A percentile compares a stretch with the other conserved stretches of the same genome.
phyloP scores from a whole-genome alignment of 2,797 vertebrate species.

The Acomys russatus region DNA sequence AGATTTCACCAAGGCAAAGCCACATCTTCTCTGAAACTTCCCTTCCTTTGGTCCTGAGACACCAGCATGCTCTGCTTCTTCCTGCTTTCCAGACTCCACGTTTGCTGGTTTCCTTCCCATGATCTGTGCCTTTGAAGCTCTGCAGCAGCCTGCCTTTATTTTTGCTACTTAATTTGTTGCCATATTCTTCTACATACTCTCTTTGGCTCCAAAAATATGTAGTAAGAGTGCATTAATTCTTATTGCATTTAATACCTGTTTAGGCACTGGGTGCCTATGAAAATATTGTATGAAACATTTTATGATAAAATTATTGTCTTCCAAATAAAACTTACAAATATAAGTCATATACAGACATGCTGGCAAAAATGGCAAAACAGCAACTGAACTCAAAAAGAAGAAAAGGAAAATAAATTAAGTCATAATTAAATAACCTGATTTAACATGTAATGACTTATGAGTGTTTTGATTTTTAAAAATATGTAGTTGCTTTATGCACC shows the following conservation, averaged over 20 bases:
- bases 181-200: neutral
- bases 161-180: neutral
- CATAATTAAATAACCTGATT: neutral
- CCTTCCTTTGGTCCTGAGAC: neutral
- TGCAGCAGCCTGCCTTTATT: neutral
- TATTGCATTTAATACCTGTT: neutral
- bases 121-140: rapidly evolving
- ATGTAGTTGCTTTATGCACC: neutral
- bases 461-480: neutral
- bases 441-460: neutral
- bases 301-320: neutral
- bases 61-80: neutral
- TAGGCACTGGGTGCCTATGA: neutral
- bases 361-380: neutral
- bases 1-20: neutral
- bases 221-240: neutral
- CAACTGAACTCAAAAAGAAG: neutral
- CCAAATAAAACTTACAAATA: neutral
- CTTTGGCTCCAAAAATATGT: neutral
- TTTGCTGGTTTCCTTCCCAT: neutral
- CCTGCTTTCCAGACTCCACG: neutral
- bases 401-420: slow-evolving; percentile 9
- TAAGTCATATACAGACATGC: neutral
- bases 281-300: neutral
- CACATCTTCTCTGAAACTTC: neutral